Base-by-base conservation (phyloP, 2,797 vertebrate genomes). In the Urocyon cinereoargenteus region DNA sequence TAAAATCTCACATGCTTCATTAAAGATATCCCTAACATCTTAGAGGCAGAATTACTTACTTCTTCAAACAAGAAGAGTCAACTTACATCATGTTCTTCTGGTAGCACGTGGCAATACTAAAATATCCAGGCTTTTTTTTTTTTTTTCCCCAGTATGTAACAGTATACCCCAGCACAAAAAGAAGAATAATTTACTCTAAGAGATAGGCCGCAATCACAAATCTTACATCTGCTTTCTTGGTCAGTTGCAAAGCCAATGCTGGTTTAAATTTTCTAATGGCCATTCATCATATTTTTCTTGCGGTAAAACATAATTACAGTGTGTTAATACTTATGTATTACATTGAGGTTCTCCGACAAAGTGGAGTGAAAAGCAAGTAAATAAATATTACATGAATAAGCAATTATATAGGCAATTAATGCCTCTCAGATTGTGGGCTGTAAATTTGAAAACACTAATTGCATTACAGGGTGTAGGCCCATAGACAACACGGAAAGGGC, bases 331-430 rank as follows among this genome's bases (percentile, higher is more conserved):
- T 92, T 96, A 79, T 84, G 70, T 96, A 59, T 83, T 24, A 90
- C 79, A 82, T 4, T 86, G 90, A 98, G n/a, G 26, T 85, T 92
- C 77, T 94, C 68, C 86, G 83, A 96, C 96, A 18, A 93, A 96
- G 49, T 91, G 64, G 91, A 84, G 49, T 93, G 66, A 82, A 82
- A 97, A 93, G 57, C 28, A 94, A 92, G 36, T 57, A 89, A 91
- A 73, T 83, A 92, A 97, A 89, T 78, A 92, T 91, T 90, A 87
- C 83, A 95, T 57, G 86, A 94, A 94, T 90, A 96, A 98, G 49
- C 86, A 95, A 96, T 96, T 91, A 86, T 26, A 14, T 13, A 84
- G 91, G 62, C 91, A 96, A 94, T 91, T 62, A 72, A 86, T 88
- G 22, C 53, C 49, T 86, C 34, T 94, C 70, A 84, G 88, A 77